Evolutionary conservation across 1,140 invertebrate genomes (phyloP).

Genomic region (Lasioglossum albipes): DNA sequence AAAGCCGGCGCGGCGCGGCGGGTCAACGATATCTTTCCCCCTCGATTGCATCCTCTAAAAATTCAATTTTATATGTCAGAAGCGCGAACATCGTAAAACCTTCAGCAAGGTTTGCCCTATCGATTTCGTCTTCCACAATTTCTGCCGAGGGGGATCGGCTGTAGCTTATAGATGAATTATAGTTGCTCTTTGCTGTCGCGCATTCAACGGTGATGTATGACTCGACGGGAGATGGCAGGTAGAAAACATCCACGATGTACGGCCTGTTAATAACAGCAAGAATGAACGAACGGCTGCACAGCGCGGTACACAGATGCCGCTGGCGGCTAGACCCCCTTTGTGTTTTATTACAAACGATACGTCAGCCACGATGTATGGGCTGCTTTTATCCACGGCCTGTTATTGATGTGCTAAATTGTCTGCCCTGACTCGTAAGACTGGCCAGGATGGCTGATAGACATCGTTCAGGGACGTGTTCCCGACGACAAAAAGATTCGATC

Average conservation of each 20-base stretch:
- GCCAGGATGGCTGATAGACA: constrained; percentile 74
- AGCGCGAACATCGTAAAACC: constrained; percentile 49
- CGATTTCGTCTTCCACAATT: constrained; percentile 74
- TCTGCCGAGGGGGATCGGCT: constrained; percentile 71
- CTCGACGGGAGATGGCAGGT: constrained; percentile 72
- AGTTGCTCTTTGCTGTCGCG: constrained; percentile 77
- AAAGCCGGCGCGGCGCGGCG: too few relatives aligned
- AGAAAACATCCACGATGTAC: constrained; percentile 72
- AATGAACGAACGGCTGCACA: constrained; percentile 73
- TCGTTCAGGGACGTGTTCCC: constrained; percentile 61
- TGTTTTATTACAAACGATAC: constrained; percentile 81
- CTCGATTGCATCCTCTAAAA: constrained; percentile 6
- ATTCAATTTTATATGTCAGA: constrained; percentile 46
- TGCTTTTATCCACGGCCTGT: constrained; percentile 78
- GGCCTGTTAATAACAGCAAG: constrained; percentile 77
- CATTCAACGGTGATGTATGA: constrained; percentile 77
- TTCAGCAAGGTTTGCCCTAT: constrained; percentile 62
- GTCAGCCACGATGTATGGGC: constrained; percentile 78
- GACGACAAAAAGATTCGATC: constrained; percentile 53
- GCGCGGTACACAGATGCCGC: constrained; percentile 74
- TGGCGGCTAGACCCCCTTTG: constrained; percentile 76
- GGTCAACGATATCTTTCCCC: not conserved
- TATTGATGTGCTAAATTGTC: constrained; percentile 80
- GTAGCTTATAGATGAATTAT: constrained; percentile 78
- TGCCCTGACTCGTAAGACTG: constrained; percentile 75